Base-by-base conservation (phyloP, 2,113 vertebrate genomes). In the Athene cunicularia region DNA sequence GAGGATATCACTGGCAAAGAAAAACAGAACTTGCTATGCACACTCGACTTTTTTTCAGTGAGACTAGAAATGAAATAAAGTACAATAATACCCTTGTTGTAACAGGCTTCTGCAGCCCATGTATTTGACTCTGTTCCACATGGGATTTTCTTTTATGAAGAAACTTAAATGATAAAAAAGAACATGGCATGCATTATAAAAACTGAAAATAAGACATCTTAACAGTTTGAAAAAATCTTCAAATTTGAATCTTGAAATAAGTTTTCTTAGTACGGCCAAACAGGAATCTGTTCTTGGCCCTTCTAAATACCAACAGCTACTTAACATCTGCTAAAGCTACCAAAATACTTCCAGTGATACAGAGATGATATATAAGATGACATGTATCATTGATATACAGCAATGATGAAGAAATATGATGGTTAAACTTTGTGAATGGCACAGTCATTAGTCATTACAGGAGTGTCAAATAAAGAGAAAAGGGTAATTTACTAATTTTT, bases 311-410 rank as follows among this genome's bases (percentile, higher is more conserved):
- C 60, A 79, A 50, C 12, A 66, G 22, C 16, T 79, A 50, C n/a
- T 56, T 21, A 85, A 86, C 11, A n/a, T 26, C 84, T n/a, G 33
- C 20, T 74, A 47, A 22, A 56, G 27, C 27, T 59, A 80, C 32
- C 8, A 9, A 67, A 84, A 76, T 32, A 63, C 20, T 64, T 71
- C 7, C 37, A 83, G 5, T 58, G 24, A 63, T 6, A 74, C 3
- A 49, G 14, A 77, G 8, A 70, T 30, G 66, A 74, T 39, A 67
- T 14, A 16, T 14, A 10, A 67, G 50, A 50, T 19, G 24, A 79
- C 1, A 3, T 13, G 5, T 12, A 59, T 16, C n/a, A 35, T 2
- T 5, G 2, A 68, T 24, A 66, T 1, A 67, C 4, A 41, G 37
- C 12, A 62, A 63, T 0, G 0, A 66, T 35, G 49, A 70, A 27